Conservation (phyloP, 2,888 invertebrate genomes). For the Pachycephus smyrnensis region DNA sequence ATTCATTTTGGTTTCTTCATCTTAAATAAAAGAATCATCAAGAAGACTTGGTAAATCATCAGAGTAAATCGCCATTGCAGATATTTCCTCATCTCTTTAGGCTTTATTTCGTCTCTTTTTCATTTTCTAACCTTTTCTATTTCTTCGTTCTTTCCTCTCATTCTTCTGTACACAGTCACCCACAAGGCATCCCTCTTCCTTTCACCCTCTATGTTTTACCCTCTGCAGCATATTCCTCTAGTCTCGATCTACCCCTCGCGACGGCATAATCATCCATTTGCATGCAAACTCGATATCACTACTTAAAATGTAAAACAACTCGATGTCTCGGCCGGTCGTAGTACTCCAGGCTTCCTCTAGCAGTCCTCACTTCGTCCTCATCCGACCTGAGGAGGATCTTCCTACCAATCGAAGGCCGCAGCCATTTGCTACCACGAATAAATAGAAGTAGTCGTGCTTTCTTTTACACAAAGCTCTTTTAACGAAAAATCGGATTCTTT, state of each 20-base stretch:
- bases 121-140: constrained; percentile 20
- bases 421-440: no score
- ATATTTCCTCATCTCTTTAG: constrained; percentile 15
- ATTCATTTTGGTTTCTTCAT: no score
- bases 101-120: constrained; percentile 21
- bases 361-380: constrained; percentile 16
- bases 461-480: no score
- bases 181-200: constrained; percentile 18
- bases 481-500: no score
- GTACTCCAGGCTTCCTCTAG: background rate
- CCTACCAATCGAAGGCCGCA: no score
- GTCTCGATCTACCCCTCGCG: constrained; percentile 20
- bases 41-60: no score
- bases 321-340: constrained; percentile 35
- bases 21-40: no score
- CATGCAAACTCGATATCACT: constrained; percentile 71
- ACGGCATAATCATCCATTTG: constrained; percentile 70
- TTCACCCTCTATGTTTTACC: constrained; percentile 7
- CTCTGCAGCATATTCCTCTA: constrained; percentile 19
- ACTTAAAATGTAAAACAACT: constrained; percentile 68
- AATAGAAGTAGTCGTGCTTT: no score
- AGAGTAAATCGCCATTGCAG: background rate
- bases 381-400: no score
- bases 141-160: constrained; percentile 23
- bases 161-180: constrained; percentile 10